Evolutionary conservation across 2,888 invertebrate species (phyloP), one percentile per base, ranked within the genome.

Genomic region (Spicauda simplicius): DNA sequence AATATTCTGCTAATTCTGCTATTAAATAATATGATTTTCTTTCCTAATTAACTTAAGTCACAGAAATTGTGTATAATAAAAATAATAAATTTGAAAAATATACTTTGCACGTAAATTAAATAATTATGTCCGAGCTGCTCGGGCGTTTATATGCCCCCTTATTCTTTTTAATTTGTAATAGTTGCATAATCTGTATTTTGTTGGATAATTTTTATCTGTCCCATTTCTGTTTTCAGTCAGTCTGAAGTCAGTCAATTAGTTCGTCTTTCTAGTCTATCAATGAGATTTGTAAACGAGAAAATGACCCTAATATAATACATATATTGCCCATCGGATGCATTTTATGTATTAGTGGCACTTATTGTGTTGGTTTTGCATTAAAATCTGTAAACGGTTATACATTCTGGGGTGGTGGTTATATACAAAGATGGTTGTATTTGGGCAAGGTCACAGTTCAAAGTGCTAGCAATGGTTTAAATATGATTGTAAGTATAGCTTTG

Each of bases 391-490:
- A 45, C 6, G 20, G 18, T 20, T 33, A 41, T 0, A 62, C 5
- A 54, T 62, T 16, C 16, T 8, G 16, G 48, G 48, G n/a, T 19
- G 16, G 18, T 45, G 19, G 45, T 45, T 3, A n/a, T 20, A 30
- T 25, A 19, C 20, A 7, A 56, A 56, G 55, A 48, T 64, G 63
- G 25, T 56, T 33, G 30, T 33, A 48, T 62, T 55, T 59, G 19
- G 45, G 55, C 84, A 83, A 85, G 86, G 87, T 78, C 80, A 77
- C 73, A 88, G 85, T 84, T 84, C 84, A 81, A 74, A 81, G 73
- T 64, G 80, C 81, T 77, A 82, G 75, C 76, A 80, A 83, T 89
- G 86, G 87, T 88, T 86, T 88, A 85, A 91, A 90, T 81, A 88
- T 85, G 84, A 70, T 63, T 41, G 75, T 74, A 74, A 74, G 75